Evolutionary conservation across 1,140 invertebrate genomes (phyloP).

Genomic region (Pteromalus puparum): DNA sequence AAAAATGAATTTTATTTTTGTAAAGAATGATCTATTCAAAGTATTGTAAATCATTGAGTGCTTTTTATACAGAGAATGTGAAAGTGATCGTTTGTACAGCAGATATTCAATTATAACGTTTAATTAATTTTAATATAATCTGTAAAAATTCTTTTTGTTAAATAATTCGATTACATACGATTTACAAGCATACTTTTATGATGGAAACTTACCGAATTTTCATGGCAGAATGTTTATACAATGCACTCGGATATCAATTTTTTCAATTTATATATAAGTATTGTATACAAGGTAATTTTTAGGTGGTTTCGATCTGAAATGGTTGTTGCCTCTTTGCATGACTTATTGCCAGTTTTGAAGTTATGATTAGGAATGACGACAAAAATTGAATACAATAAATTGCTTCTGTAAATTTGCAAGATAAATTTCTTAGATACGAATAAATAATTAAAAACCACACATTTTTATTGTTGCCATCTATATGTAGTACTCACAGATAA

Average conservation of each 20-base stretch:
- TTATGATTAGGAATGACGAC: conserved; percentile 14
- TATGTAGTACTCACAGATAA: not conserved
- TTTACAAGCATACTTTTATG: conserved; percentile 22
- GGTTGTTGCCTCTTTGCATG: not conserved
- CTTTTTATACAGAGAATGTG: conserved; percentile 40
- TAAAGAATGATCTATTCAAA: conserved; percentile 46
- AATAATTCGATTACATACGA: not conserved
- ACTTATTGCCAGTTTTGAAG: not conserved
- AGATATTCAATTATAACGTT: conserved; percentile 42
- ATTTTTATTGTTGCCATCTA: not conserved
- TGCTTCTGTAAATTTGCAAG: conserved; percentile 58
- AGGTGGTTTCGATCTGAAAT: too few species aligned
- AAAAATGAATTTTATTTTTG: conserved; percentile 49
- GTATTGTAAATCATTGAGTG: conserved; percentile 40
- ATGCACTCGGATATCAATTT: not conserved
- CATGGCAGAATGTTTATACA: not conserved
- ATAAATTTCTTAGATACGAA: conserved; percentile 57
- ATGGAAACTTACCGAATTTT: conserved; percentile 10
- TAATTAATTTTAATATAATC: conserved; percentile 32
- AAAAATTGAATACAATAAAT: conserved; percentile 29
- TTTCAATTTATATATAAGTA: conserved; percentile 38
- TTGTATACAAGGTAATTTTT: not conserved
- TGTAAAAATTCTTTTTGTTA: conserved; percentile 31
- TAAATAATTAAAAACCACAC: conserved; percentile 53
- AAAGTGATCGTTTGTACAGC: conserved; percentile 40